Percentiles rank a stretch among this genome's conserved stretches.
phyloP scores from a whole-genome alignment of 2,797 vertebrate genomes.

The Kryptolebias ocellatus region DNA sequence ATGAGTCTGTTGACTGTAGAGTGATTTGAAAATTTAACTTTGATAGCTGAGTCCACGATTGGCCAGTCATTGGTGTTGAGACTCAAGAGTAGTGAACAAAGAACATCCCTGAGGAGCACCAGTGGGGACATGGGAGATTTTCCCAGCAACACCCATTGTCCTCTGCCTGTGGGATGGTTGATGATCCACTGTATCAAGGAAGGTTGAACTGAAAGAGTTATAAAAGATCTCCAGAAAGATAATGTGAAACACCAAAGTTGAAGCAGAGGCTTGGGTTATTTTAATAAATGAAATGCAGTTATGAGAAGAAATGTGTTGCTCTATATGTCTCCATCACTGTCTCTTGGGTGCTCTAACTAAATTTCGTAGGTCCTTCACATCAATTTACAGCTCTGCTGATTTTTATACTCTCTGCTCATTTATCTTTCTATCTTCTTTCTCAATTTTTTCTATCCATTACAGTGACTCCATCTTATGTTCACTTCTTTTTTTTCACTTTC shows the following conservation, averaged over 20 bases:
- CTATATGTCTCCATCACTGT: conserved; percentile 48
- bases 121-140: neutral
- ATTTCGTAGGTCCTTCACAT: conserved; percentile 47
- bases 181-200: neutral
- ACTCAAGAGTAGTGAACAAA: neutral
- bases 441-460: conserved; percentile 9
- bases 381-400: conserved; percentile 44
- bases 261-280: conserved; percentile 15
- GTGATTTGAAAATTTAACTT: neutral
- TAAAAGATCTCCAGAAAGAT: neutral
- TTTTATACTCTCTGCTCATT: conserved; percentile 12
- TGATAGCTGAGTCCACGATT: too few relatives aligned
- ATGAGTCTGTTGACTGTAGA: neutral
- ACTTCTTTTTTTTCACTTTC: neutral
- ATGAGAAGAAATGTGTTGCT: conserved; percentile 46
- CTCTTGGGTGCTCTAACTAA: conserved; percentile 36
- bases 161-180: neutral
- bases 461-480: conserved; percentile 26
- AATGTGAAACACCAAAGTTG: neutral
- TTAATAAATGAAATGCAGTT: conserved; percentile 52
- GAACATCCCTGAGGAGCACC: neutral
- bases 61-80: neutral
- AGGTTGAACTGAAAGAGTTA: neutral
- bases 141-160: neutral
- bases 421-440: conserved; percentile 5